These are phyloP conservation scores for Lacerta bilineata DNA, from an alignment of 2,797 vertebrate genomes.

Conservation along the genomic window DNA sequence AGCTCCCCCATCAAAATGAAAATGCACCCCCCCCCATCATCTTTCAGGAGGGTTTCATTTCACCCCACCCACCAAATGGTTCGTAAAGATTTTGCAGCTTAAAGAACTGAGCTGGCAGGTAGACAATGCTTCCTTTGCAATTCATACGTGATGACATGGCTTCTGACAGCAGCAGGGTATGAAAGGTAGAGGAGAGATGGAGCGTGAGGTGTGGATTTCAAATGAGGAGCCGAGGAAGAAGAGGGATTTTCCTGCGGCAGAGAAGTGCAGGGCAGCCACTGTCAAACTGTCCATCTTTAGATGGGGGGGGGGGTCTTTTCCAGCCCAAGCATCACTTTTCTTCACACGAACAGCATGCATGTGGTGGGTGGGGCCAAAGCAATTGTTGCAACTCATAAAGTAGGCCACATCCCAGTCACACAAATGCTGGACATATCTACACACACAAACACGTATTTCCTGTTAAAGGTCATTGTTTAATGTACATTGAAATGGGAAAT, in stretches of 20 bases:
- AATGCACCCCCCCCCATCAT: not conserved
- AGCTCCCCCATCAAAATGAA: not conserved
- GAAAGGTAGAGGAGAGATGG: slow-evolving; percentile 42
- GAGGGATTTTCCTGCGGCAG: slow-evolving; percentile 43
- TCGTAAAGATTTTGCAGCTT: slow-evolving; percentile 44
- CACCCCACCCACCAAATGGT: not conserved
- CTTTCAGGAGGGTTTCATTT: not conserved
- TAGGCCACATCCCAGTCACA: too few species aligned
- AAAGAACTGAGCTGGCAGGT: slow-evolving; percentile 40
- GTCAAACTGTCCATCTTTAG: not conserved
- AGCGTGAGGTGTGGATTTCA: slow-evolving; percentile 49
- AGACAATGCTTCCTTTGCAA: slow-evolving; percentile 36
- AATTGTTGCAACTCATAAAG: too few species aligned
- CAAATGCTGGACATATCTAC: too few species aligned
- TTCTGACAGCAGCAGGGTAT: not conserved
- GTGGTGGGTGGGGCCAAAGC: too few species aligned
- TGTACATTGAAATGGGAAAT: too few species aligned
- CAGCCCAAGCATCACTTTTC: not conserved
- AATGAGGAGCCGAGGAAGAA: slow-evolving; percentile 40
- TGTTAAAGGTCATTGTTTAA: too few species aligned
- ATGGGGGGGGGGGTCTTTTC: not conserved
- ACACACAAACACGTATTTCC: too few species aligned
- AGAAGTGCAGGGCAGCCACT: not conserved
- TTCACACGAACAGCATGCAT: too few species aligned
- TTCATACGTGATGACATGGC: slow-evolving; percentile 52